These are phyloP conservation scores for Acleris holmiana DNA, from an alignment of 2,888 invertebrate species.

Conservation along the genomic window DNA sequence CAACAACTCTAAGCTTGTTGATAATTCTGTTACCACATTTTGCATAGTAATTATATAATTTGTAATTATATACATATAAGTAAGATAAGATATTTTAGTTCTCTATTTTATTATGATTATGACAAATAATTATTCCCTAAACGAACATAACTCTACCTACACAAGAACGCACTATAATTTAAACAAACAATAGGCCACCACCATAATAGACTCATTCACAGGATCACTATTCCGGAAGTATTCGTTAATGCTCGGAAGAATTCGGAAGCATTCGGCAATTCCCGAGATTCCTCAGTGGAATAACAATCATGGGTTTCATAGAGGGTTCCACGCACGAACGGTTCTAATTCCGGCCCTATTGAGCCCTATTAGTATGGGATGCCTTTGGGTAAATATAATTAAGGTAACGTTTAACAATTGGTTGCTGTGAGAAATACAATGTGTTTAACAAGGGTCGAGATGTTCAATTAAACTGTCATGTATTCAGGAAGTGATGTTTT, in stretches of 20 bases:
- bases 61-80: too few relatives aligned
- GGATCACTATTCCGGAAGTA: slow-evolving; percentile 1
- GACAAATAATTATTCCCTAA: too few relatives aligned
- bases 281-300: slow-evolving; percentile 18
- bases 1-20: too few relatives aligned
- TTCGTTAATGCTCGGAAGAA: slow-evolving; percentile 1
- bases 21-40: too few relatives aligned
- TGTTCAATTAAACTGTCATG: too few relatives aligned
- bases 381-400: slow-evolving; percentile 16
- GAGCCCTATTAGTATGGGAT: slow-evolving; percentile 16
- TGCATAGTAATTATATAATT: too few relatives aligned
- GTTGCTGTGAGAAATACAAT: background rate
- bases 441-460: too few relatives aligned
- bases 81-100: too few relatives aligned
- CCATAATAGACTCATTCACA: slow-evolving; percentile 1
- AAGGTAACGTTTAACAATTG: background rate
- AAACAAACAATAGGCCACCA: slow-evolving; percentile 5
- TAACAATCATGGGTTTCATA: slow-evolving; percentile 29
- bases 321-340: slow-evolving; percentile 20
- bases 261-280: background rate
- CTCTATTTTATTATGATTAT: too few relatives aligned
- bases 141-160: background rate
- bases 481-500: too few relatives aligned
- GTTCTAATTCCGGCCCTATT: slow-evolving; percentile 25
- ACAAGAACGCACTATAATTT: background rate